Percentiles rank a stretch among this genome's conserved stretches.
Evolutionary conservation across 2,113 vertebrate species (phyloP).

Genomic region (Gambusia holbrooki): DNA sequence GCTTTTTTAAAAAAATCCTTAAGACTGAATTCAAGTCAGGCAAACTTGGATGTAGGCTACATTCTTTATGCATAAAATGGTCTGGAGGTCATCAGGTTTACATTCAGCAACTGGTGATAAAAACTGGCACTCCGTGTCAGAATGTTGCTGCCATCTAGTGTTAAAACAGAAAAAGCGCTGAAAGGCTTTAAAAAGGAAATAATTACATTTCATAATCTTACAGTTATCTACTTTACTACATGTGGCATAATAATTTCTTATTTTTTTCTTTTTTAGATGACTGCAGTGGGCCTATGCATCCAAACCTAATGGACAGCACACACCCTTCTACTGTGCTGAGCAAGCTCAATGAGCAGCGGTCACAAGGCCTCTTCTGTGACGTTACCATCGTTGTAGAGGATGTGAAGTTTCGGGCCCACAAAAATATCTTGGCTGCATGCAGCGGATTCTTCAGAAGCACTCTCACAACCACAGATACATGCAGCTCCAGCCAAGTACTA

Average conservation of each 20-base stretch:
- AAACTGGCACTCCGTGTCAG: constrained; percentile 15
- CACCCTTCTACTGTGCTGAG: constrained; percentile 91
- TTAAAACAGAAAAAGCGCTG: constrained; percentile 21
- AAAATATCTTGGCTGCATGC: constrained; percentile 94
- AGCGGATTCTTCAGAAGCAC: constrained; percentile 95
- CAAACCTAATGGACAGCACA: constrained; percentile 89
- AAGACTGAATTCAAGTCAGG: neutral
- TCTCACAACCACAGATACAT: constrained; percentile 86
- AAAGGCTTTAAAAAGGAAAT: constrained; percentile 5
- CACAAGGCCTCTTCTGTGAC: constrained; percentile 93
- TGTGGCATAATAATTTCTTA: constrained; percentile 10
- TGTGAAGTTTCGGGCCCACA: constrained; percentile 96
- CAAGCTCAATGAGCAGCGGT: constrained; percentile 94
- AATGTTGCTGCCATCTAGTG: constrained; percentile 80
- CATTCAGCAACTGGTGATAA: constrained; percentile 7
- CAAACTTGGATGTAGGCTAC: neutral
- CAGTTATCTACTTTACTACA: neutral
- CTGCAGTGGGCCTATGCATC: constrained; percentile 86
- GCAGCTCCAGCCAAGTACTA: constrained; percentile 89
- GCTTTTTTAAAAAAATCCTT: neutral
- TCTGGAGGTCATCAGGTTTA: constrained; percentile 8
- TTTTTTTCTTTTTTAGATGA: constrained; percentile 82
- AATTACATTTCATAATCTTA: neutral
- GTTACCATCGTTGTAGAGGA: constrained; percentile 98
- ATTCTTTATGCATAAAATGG: neutral